These are phyloP conservation scores for Lasaia peninsularis DNA, from an alignment of 1,140 invertebrate genomes.

Conservation along the genomic window DNA sequence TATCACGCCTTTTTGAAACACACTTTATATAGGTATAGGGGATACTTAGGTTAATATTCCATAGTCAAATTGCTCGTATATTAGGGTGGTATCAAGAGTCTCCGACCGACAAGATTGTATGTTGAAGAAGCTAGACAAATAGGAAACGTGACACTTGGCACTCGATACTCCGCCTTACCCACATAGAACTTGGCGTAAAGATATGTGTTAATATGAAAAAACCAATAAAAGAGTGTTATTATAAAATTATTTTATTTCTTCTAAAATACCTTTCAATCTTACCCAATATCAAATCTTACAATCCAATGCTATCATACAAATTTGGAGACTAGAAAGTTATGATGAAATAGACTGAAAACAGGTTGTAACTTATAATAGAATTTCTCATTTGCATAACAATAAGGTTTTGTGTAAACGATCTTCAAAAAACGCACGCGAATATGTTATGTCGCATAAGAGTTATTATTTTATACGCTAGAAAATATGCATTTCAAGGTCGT, in stretches of 20 bases:
- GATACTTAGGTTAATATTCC: no score
- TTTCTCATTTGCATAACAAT: conserved; percentile 9
- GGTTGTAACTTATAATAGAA: conserved; percentile 29
- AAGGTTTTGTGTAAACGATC: neutral
- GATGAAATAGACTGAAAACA: conserved; percentile 49
- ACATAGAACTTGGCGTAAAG: no score
- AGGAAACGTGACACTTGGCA: no score
- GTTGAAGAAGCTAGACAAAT: no score
- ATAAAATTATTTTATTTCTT: conserved; percentile 47
- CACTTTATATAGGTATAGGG: no score
- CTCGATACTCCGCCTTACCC: no score
- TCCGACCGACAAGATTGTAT: no score
- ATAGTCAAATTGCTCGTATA: no score
- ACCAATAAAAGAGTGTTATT: conserved; percentile 28
- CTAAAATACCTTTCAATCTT: conserved; percentile 65
- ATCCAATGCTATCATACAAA: conserved; percentile 54
- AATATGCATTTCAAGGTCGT: neutral
- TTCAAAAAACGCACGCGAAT: neutral
- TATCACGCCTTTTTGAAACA: no score
- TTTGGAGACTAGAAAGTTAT: conserved; percentile 68
- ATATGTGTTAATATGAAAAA: no score
- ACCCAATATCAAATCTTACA: conserved; percentile 54
- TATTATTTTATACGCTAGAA: no score
- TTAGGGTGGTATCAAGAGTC: no score
- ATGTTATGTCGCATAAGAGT: neutral